Percentiles rank a stretch among this genome's conserved stretches.
Conservation (phyloP, 2,113 vertebrate species). For the Sander vitreus region DNA sequence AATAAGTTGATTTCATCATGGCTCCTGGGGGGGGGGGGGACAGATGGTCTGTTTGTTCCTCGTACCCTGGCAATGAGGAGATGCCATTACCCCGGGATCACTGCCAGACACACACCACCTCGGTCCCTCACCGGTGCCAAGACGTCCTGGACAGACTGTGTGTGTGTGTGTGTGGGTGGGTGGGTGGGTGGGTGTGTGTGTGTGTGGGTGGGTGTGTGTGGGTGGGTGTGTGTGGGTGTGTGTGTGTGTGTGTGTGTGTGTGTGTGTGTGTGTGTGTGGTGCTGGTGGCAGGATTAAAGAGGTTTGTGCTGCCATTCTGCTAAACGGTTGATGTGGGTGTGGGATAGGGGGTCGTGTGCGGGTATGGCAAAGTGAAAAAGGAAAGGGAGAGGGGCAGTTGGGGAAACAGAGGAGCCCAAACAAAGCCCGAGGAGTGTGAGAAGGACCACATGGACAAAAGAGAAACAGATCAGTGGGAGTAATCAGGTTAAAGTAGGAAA, state of each 20-base stretch:
- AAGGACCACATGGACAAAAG: neutral
- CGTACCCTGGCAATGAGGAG: slow-evolving; percentile 60
- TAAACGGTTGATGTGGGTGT: slow-evolving; percentile 45
- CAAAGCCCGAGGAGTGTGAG: slow-evolving; percentile 41
- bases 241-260: slow-evolving; percentile 38
- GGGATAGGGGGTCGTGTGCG: neutral
- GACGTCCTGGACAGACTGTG: slow-evolving; percentile 61
- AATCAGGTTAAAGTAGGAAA: slow-evolving; percentile 60
- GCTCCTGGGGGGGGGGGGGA: slow-evolving; percentile 56
- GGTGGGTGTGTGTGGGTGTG: slow-evolving; percentile 29
- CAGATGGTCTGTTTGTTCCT: slow-evolving; percentile 80
- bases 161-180: slow-evolving; percentile 33
- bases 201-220: slow-evolving; percentile 38
- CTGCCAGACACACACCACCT: slow-evolving; percentile 62
- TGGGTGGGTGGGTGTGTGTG: slow-evolving; percentile 29
- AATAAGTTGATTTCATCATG: slow-evolving; percentile 63
- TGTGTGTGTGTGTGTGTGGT: slow-evolving; percentile 32
- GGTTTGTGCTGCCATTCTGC: slow-evolving; percentile 39
- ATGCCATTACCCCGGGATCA: slow-evolving; percentile 75
- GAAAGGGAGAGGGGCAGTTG: neutral
- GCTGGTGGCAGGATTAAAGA: slow-evolving; percentile 6
- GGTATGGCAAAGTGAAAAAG: neutral
- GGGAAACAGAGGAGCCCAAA: slow-evolving; percentile 15
- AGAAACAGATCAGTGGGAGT: slow-evolving; percentile 39
- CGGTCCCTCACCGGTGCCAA: slow-evolving; percentile 60